A percentile compares a stretch with the other conserved stretches of the same genome.
These are phyloP conservation scores for Peromyscus melanophrys DNA, from an alignment of 2,797 vertebrate genomes.

Conservation along the genomic window DNA sequence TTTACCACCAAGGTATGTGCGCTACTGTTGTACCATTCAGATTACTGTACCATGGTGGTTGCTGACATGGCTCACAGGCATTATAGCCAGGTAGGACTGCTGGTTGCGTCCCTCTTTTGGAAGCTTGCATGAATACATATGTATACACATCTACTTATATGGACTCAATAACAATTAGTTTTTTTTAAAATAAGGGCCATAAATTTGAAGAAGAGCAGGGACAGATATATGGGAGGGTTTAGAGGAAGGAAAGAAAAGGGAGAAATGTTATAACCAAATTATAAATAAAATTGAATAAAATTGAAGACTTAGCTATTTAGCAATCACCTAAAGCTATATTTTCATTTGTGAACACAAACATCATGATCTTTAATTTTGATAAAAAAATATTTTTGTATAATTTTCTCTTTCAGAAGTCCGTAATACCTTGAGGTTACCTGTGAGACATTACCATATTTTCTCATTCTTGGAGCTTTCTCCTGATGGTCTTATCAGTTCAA, in stretches of 20 bases:
- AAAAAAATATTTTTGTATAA: not conserved
- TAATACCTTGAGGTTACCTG: not conserved
- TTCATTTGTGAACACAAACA: not conserved
- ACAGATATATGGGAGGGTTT: fast-evolving
- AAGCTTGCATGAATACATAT: not conserved
- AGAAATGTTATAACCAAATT: not conserved
- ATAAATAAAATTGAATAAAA: not conserved
- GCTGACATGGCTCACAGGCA: not conserved
- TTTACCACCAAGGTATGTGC: not conserved
- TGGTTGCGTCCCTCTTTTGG: not conserved
- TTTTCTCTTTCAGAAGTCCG: not conserved
- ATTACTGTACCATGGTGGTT: too few relatives aligned
- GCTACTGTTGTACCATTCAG: not conserved
- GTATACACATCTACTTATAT: not conserved
- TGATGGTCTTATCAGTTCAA: not conserved
- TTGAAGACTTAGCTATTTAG: not conserved
- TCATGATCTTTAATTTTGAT: not conserved
- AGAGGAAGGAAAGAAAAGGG: not conserved
- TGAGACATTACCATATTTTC: not conserved
- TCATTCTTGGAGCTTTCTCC: not conserved
- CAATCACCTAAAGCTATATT: not conserved
- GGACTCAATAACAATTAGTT: not conserved
- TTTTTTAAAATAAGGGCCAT: not conserved
- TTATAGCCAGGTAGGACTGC: not conserved
- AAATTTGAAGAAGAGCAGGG: not conserved